Percentiles rank a stretch among this genome's conserved stretches.
Conservation (phyloP, 2,888 invertebrate species). For the Heliconius hortense region DNA sequence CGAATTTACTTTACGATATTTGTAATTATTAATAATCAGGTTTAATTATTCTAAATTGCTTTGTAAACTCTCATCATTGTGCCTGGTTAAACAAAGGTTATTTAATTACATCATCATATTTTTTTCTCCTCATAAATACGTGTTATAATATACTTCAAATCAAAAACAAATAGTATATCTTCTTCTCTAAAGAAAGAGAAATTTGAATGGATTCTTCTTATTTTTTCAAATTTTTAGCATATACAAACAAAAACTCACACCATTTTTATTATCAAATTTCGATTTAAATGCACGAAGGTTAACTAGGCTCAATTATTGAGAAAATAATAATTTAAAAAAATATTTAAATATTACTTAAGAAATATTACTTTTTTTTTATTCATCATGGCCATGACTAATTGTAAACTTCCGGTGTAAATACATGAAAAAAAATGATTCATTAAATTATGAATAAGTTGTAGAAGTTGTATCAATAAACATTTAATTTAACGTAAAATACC, state of each 20-base stretch:
- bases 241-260: background rate
- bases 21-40: background rate
- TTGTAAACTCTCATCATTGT: slow-evolving; percentile 18
- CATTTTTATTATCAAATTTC: background rate
- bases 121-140: background rate
- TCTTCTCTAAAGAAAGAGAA: no score
- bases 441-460: slow-evolving; percentile 2
- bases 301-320: background rate
- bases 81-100: background rate
- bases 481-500: slow-evolving; percentile 34
- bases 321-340: background rate
- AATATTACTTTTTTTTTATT: background rate
- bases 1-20: background rate
- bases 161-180: background rate
- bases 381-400: background rate
- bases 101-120: background rate
- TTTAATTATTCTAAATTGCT: slow-evolving; percentile 10
- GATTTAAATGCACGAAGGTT: background rate
- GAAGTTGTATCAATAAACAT: slow-evolving; percentile 35
- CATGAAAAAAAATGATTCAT: slow-evolving; percentile 19
- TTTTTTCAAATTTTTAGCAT: background rate
- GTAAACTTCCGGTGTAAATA: background rate
- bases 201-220: no score
- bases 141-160: background rate
- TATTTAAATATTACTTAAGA: background rate